Evolutionary conservation across 1,140 invertebrate species (phyloP).

Genomic region (Drosophila ogumai): DNA sequence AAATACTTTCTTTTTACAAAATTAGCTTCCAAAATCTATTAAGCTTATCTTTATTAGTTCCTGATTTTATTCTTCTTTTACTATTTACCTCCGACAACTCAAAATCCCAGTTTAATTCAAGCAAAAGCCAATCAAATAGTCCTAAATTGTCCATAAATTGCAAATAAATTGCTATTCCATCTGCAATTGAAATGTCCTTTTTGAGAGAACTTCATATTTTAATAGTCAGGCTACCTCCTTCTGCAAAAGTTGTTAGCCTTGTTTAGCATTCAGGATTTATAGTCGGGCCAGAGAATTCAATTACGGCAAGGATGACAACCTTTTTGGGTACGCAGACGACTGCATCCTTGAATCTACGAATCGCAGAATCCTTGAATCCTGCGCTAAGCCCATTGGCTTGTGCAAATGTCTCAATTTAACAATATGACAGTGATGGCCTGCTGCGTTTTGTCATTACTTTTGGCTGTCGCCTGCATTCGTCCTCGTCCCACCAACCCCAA

Average conservation of each 20-base stretch:
- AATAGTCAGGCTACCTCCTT: not conserved
- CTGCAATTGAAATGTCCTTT: not conserved
- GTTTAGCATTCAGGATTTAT: conserved; percentile 48
- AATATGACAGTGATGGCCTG: conserved; percentile 80
- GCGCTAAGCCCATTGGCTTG: conserved; percentile 32
- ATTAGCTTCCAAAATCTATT: too few relatives aligned
- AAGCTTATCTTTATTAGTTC: too few relatives aligned
- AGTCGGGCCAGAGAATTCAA: conserved; percentile 39
- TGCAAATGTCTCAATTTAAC: conserved; percentile 80
- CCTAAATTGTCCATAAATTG: conserved; percentile 4
- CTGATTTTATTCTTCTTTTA: not conserved
- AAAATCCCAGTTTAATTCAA: not conserved
- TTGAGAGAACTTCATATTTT: conserved; percentile 26
- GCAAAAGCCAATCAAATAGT: conserved; percentile 8
- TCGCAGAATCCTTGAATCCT: conserved; percentile 10
- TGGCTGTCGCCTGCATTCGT: conserved; percentile 71
- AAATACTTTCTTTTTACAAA: not conserved
- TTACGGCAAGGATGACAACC: conserved; percentile 45
- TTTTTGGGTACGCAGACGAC: conserved; percentile 27
- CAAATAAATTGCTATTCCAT: conserved; percentile 2
- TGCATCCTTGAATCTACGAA: conserved; percentile 25
- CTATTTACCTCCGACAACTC: not conserved
- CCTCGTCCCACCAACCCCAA: too few relatives aligned
- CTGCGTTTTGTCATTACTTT: conserved; percentile 82
- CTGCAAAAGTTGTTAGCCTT: conserved; percentile 15